Evolutionary conservation across 2,113 vertebrate genomes (phyloP).

Genomic region (cattle (Bos taurus)): DNA sequence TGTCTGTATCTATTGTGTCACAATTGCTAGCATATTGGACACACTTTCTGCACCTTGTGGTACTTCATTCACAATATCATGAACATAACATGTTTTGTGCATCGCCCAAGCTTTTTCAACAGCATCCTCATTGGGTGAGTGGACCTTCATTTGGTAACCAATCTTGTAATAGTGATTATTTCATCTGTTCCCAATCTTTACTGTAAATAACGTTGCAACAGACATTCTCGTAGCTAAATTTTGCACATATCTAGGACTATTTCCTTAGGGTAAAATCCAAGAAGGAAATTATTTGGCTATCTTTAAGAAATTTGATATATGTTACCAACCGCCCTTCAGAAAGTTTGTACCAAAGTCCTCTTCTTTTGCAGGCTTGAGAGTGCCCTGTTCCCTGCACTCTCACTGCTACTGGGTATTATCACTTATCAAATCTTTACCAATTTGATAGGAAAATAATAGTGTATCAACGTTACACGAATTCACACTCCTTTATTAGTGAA

Average conservation of each 20-base stretch:
- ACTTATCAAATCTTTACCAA: not conserved
- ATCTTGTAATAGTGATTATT: not conserved
- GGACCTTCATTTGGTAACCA: not conserved
- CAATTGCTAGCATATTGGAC: not conserved
- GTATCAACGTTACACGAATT: not conserved
- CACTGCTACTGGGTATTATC: not conserved
- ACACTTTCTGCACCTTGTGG: not conserved
- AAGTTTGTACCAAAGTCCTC: conserved; percentile 7
- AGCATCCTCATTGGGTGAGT: not conserved
- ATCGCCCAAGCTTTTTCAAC: not conserved
- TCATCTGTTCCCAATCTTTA: not conserved
- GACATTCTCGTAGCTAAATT: conserved; percentile 1
- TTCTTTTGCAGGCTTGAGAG: not conserved
- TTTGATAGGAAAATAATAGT: conserved; percentile 9
- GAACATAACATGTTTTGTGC: not conserved
- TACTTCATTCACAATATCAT: not conserved
- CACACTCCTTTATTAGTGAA: conserved; percentile 27
- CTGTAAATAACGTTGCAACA: conserved; percentile 21
- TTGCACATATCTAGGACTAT: conserved; percentile 5
- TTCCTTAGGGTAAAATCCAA: conserved; percentile 33
- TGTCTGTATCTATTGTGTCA: not conserved
- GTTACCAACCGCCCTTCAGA: not conserved
- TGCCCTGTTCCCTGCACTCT: not conserved
- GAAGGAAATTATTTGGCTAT: conserved; percentile 30
- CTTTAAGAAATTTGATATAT: conserved; percentile 49